Evolutionary conservation across 2,888 invertebrate species (phyloP).

Genomic region (Hypselothyrea guttata): DNA sequence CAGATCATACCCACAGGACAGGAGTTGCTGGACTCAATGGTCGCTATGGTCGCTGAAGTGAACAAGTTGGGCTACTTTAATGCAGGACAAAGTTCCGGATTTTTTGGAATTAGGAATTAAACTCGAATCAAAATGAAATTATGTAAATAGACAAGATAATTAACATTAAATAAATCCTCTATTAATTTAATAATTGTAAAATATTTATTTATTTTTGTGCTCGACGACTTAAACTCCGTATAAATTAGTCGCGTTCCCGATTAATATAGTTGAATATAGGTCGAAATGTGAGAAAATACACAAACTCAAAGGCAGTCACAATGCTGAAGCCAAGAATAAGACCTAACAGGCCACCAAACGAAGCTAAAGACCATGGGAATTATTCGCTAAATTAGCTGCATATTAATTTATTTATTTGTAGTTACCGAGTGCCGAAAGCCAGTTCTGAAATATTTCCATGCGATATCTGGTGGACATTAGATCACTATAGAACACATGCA

Average conservation of each 20-base stretch:
- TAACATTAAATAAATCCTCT: too few relatives aligned
- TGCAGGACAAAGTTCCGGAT: neutral
- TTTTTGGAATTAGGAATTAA: too few relatives aligned
- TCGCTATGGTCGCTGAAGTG: constrained; percentile 83
- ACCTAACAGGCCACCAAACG: constrained; percentile 88
- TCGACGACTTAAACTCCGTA: too few relatives aligned
- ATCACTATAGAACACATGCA: constrained; percentile 89
- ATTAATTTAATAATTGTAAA: too few relatives aligned
- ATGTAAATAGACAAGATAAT: too few relatives aligned
- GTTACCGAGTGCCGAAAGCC: constrained; percentile 87
- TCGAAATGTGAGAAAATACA: constrained; percentile 85
- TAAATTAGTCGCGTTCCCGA: constrained; percentile 36
- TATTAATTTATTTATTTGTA: neutral
- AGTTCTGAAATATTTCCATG: constrained; percentile 86
- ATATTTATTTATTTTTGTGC: neutral
- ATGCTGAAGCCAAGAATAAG: constrained; percentile 88
- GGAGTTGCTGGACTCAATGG: constrained; percentile 85
- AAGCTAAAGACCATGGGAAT: constrained; percentile 82
- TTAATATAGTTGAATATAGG: constrained; percentile 83
- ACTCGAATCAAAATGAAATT: too few relatives aligned
- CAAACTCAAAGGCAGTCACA: constrained; percentile 86
- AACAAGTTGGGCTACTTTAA: constrained; percentile 42
- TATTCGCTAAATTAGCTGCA: neutral
- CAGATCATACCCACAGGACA: constrained; percentile 87
- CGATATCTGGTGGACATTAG: constrained; percentile 87